Conservation (phyloP, 2,113 vertebrate genomes). For the Anolis sagrei region DNA sequence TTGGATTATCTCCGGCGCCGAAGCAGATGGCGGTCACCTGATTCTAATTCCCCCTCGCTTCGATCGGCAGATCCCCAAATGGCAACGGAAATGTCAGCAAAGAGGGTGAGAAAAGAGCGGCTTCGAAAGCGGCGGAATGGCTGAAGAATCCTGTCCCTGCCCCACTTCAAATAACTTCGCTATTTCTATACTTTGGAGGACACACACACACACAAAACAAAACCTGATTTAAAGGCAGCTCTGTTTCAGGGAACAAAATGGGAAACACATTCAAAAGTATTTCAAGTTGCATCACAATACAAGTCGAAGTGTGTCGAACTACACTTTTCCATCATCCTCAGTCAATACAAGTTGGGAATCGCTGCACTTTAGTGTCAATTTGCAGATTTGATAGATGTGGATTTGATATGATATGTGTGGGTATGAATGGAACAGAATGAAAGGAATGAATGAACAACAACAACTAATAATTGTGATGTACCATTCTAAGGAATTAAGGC, state of each 20-base stretch:
- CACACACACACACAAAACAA: too few relatives aligned
- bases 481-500: too few relatives aligned
- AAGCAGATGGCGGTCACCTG: background rate
- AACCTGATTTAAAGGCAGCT: background rate
- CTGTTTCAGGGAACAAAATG: rapidly evolving
- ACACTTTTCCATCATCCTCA: background rate
- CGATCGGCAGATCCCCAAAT: background rate
- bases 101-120: rapidly evolving
- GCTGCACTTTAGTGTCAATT: too few relatives aligned
- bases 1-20: background rate
- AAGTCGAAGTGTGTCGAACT: rapidly evolving
- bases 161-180: background rate
- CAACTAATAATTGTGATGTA: too few relatives aligned
- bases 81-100: background rate
- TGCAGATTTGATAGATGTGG: too few relatives aligned
- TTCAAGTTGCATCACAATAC: background rate
- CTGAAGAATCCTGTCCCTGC: background rate
- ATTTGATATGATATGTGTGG: too few relatives aligned
- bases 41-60: background rate
- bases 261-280: background rate
- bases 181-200: too few relatives aligned
- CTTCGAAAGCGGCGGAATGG: too few relatives aligned
- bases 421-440: too few relatives aligned
- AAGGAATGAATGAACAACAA: too few relatives aligned
- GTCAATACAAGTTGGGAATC: background rate